Evolutionary conservation across 2,888 invertebrate genomes (phyloP).

Genomic region (Pammene fasciana): DNA sequence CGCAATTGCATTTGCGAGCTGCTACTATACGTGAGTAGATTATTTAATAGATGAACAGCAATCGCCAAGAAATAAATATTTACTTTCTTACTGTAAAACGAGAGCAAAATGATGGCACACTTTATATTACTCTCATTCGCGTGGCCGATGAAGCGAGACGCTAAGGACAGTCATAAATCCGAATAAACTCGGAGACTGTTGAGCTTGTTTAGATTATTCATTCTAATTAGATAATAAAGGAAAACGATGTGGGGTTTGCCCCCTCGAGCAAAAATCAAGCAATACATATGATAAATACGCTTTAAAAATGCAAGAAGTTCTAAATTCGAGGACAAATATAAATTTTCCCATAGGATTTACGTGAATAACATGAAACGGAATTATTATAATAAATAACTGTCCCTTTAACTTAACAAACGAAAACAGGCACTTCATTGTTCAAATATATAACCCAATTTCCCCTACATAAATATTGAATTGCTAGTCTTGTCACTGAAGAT

Average conservation of each 20-base stretch:
- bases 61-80: not conserved
- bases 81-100: constrained; percentile 13
- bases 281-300: too few species aligned
- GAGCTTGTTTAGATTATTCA: constrained; percentile 24
- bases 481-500: constrained; percentile 21
- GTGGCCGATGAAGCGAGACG: constrained; percentile 1
- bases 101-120: constrained; percentile 10
- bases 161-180: constrained; percentile 28
- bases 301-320: too few species aligned
- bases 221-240: constrained; percentile 20
- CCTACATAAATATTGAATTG: constrained; percentile 25
- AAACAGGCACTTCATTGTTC: constrained; percentile 2
- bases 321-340: too few species aligned
- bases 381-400: not conserved
- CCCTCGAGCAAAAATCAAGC: constrained; percentile 1
- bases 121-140: constrained; percentile 8
- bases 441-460: constrained; percentile 13
- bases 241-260: constrained; percentile 8
- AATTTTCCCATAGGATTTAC: too few species aligned
- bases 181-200: constrained; percentile 20
- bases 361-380: too few species aligned
- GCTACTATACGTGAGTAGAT: not conserved
- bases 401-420: not conserved
- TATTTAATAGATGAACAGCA: not conserved
- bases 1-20: not conserved